Percentiles rank a stretch among this genome's conserved stretches.
Conservation (phyloP, 1,140 invertebrate genomes). For the Drosophila teissieri region DNA sequence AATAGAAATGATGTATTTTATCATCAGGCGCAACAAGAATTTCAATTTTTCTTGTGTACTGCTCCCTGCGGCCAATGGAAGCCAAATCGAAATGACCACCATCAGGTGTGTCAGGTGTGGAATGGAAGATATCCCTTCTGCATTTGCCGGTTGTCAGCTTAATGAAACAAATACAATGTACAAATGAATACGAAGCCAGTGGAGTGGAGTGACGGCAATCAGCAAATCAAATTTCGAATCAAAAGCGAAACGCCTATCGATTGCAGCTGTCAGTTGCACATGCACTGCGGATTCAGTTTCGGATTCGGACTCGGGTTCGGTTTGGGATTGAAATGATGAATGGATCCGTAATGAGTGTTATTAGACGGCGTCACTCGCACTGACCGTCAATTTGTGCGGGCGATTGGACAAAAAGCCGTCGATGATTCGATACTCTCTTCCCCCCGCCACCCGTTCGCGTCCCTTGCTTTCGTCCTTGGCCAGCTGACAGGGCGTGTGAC, state of each 20-base stretch:
- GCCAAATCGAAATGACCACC: slow-evolving; percentile 3
- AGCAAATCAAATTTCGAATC: slow-evolving; percentile 37
- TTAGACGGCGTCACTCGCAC: slow-evolving; percentile 48
- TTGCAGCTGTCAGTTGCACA: slow-evolving; percentile 49
- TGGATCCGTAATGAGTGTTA: slow-evolving; percentile 64
- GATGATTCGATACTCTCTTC: slow-evolving; percentile 4
- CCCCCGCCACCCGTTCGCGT: not conserved
- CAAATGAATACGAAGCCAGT: not conserved
- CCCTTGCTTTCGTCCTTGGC: slow-evolving; percentile 18
- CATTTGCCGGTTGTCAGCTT: not conserved
- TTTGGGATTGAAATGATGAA: slow-evolving; percentile 42
- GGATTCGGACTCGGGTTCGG: slow-evolving; percentile 4
- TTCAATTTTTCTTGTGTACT: not conserved
- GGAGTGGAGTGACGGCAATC: slow-evolving; percentile 22
- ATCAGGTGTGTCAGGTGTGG: not conserved
- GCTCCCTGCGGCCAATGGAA: not conserved
- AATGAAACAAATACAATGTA: slow-evolving; percentile 3
- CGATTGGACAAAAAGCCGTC: slow-evolving; percentile 34
- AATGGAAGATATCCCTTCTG: not conserved
- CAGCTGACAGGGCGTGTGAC: slow-evolving; percentile 46
- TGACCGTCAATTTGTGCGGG: slow-evolving; percentile 43
- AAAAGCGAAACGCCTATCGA: slow-evolving; percentile 49
- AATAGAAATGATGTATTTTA: not conserved
- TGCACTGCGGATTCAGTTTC: slow-evolving; percentile 6
- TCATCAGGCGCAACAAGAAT: too few relatives aligned